Evolutionary conservation across 2,888 invertebrate species (phyloP).

Genomic region (Rotaria macrura): DNA sequence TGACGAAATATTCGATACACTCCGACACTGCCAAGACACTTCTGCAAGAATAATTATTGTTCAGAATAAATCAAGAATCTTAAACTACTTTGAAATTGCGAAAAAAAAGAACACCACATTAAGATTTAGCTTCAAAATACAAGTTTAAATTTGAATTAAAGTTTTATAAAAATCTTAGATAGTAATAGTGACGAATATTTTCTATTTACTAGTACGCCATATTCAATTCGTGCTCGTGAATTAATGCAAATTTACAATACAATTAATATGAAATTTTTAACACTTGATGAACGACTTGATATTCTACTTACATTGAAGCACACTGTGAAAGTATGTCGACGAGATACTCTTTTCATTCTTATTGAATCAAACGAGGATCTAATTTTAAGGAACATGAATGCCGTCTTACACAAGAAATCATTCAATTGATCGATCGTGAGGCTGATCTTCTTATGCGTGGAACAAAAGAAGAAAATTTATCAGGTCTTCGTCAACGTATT

Average conservation of each 20-base stretch:
- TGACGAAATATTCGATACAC: no score
- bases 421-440: slow-evolving; percentile 62
- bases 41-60: no score
- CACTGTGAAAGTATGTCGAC: slow-evolving; percentile 53
- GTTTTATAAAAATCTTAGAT: no score
- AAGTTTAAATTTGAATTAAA: no score
- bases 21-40: no score
- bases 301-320: slow-evolving; percentile 63
- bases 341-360: background rate
- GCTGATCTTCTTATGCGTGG: slow-evolving; percentile 61
- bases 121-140: no score
- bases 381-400: slow-evolving; percentile 49
- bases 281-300: slow-evolving; percentile 61
- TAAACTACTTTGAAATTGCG: no score
- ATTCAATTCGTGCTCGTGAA: slow-evolving; percentile 67
- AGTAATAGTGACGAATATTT: no score
- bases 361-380: background rate
- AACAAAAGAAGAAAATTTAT: slow-evolving; percentile 56
- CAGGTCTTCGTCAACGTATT: slow-evolving; percentile 61
- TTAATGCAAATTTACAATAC: slow-evolving; percentile 64
- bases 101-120: no score
- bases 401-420: slow-evolving; percentile 52
- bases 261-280: slow-evolving; percentile 56
- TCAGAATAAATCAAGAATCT: no score
- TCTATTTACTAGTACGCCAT: slow-evolving; percentile 63